Percentiles rank a stretch among this genome's conserved stretches.
phyloP scores from a whole-genome alignment of 53 echinoderm and acorn worm species.

The Temnopleurus reevesii region DNA sequence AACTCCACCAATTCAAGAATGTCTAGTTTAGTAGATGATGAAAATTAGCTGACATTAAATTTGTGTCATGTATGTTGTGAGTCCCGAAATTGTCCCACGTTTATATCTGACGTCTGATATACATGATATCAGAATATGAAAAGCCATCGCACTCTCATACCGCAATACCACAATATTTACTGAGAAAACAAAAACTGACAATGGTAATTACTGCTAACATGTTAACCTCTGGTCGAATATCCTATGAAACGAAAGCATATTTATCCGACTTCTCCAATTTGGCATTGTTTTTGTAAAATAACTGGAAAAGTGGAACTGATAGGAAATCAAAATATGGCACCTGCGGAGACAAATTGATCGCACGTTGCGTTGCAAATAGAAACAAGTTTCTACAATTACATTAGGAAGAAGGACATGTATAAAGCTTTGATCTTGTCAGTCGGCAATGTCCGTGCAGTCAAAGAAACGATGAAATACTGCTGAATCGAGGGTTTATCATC shows the following conservation, averaged over 20 bases:
- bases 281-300: constrained; percentile 15
- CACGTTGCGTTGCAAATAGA: constrained; percentile 49
- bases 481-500: constrained; percentile 2
- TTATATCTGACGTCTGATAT: no score
- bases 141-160: neutral
- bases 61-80: no score
- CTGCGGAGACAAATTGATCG: constrained; percentile 43
- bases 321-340: constrained; percentile 40
- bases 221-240: neutral
- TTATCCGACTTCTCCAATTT: constrained; percentile 29
- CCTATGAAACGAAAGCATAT: constrained; percentile 15
- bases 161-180: constrained; percentile 22
- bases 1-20: no score
- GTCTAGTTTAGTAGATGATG: no score
- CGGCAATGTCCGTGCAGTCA: no score
- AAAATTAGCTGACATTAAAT: no score
- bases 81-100: no score
- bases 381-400: constrained; percentile 54
- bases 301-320: constrained; percentile 38
- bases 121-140: no score
- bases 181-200: constrained; percentile 14
- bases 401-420: constrained; percentile 4
- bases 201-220: constrained; percentile 1
- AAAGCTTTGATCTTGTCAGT: no score
- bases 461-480: neutral